Percentiles rank a stretch among this genome's conserved stretches.
Conservation (phyloP, 2,113 vertebrate species). For the Rhineura floridana region DNA sequence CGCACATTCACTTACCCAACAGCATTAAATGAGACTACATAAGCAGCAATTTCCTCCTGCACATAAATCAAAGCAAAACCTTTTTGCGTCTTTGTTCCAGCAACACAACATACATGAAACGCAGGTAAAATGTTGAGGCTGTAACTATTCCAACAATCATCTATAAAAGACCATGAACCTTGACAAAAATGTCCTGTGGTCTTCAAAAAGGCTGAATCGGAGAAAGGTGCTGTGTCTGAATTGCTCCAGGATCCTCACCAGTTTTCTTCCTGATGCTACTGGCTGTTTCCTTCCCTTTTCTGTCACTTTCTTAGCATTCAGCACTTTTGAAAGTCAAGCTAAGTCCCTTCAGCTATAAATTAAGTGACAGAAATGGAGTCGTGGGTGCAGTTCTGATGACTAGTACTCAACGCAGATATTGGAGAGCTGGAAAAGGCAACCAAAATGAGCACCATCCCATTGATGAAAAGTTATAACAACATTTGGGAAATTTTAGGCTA, state of each 20-base stretch:
- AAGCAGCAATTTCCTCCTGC: conserved; percentile 28
- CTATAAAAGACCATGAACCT: background rate
- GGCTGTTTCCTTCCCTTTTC: background rate
- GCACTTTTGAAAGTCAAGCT: background rate
- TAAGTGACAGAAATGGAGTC: background rate
- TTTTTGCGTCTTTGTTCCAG: conserved; percentile 5
- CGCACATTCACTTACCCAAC: conserved; percentile 28
- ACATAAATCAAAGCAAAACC: conserved; percentile 30
- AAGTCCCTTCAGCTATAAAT: background rate
- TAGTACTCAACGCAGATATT: no score
- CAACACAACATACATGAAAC: background rate
- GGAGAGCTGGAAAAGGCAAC: no score
- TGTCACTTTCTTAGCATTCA: background rate
- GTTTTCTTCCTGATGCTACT: background rate
- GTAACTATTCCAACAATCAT: background rate
- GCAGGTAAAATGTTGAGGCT: background rate
- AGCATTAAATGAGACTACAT: conserved; percentile 25
- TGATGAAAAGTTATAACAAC: no score
- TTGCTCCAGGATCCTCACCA: background rate
- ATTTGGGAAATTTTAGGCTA: no score
- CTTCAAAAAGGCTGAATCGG: background rate
- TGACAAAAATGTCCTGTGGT: background rate
- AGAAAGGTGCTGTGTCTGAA: background rate
- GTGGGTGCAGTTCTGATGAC: no score
- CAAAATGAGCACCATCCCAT: no score